Percentiles rank a stretch among this genome's conserved stretches.
Conservation (phyloP, 2,113 vertebrate species). For the Percopsis transmontana region DNA sequence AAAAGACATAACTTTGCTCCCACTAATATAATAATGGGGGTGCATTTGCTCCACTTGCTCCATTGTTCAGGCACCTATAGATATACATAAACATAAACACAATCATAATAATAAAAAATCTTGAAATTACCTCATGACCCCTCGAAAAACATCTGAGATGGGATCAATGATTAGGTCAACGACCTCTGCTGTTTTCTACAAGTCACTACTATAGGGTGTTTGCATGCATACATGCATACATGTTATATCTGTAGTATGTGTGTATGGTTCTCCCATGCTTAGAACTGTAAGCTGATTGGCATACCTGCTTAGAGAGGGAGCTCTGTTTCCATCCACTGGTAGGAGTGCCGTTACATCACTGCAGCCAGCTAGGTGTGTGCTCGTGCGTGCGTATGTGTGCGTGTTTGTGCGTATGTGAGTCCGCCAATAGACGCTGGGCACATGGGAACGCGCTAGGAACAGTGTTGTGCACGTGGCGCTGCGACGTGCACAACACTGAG, state of each 20-base stretch:
- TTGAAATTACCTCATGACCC: no score
- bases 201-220: background rate
- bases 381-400: background rate
- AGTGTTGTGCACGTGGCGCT: conserved; percentile 60
- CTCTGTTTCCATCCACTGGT: conserved; percentile 66
- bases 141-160: no score
- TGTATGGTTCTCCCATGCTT: conserved; percentile 36
- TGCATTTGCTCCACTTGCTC: no score
- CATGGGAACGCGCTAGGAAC: conserved; percentile 53
- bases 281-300: conserved; percentile 74
- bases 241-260: conserved; percentile 2
- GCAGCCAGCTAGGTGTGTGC: conserved; percentile 22
- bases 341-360: conserved; percentile 73
- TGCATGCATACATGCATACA: conserved; percentile 4
- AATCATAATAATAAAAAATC: no score
- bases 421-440: conserved; percentile 42
- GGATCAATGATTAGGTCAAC: conserved; percentile 3
- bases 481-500: conserved; percentile 36
- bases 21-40: no score
- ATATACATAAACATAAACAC: no score
- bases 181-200: background rate
- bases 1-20: no score
- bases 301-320: conserved; percentile 70
- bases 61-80: no score
- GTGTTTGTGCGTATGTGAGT: conserved; percentile 7